phyloP scores from a whole-genome alignment of 2,113 vertebrate genomes.

The Bagarius yarrelli region DNA sequence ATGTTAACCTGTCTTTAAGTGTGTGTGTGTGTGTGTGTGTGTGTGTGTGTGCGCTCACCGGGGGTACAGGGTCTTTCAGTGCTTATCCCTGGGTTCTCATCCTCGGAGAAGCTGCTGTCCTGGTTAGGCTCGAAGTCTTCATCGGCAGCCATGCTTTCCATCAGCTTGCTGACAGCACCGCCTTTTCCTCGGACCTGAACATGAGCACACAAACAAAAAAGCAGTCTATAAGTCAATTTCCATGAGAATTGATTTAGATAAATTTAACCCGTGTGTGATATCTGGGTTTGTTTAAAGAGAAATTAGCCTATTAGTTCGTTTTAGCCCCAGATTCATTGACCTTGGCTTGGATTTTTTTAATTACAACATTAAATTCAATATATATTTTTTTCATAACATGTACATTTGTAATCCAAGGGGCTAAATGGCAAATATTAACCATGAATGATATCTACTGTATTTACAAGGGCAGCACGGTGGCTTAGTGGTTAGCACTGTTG shows the following conservation, averaged over 20 bases:
- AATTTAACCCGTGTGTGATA: not conserved
- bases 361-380: no score
- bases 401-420: no score
- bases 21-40: not conserved
- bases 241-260: constrained; percentile 42
- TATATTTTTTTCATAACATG: no score
- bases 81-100: constrained; percentile 79
- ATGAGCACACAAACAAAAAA: not conserved
- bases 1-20: not conserved
- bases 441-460: no score
- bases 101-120: constrained; percentile 97
- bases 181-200: constrained; percentile 81
- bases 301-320: no score
- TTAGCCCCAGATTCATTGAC: no score
- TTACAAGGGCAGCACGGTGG: no score
- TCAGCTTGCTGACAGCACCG: constrained; percentile 92
- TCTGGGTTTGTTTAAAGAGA: no score
- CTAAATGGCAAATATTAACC: no score
- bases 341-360: no score
- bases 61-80: constrained; percentile 79
- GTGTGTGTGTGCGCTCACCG: constrained; percentile 67
- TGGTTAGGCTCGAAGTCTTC: constrained; percentile 97
- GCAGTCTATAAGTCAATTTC: not conserved
- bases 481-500: no score
- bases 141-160: constrained; percentile 98